Conservation (phyloP, 2,888 invertebrate genomes). For the Lasioglossum zephyrum region DNA sequence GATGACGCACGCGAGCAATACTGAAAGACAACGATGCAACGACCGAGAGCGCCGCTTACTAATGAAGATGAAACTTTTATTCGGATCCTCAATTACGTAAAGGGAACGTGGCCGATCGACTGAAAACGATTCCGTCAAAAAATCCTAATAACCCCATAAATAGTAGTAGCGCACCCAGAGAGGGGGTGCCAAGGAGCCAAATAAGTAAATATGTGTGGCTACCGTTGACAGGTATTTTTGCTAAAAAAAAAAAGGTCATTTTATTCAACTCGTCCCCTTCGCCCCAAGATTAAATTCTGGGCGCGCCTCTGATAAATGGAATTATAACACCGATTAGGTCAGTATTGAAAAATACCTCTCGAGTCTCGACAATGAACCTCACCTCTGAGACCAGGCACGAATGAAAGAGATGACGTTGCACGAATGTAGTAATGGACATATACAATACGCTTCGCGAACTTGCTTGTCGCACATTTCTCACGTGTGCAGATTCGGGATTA, state of each 20-base stretch:
- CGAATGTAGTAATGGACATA: neutral
- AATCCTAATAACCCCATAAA: neutral
- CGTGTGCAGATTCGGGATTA: neutral
- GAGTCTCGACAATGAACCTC: neutral
- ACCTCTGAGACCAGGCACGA: neutral
- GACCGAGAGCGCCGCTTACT: neutral
- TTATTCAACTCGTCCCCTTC: too few species aligned
- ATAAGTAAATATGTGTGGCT: too few species aligned
- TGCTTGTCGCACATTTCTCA: neutral
- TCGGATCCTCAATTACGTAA: neutral
- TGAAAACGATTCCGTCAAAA: neutral
- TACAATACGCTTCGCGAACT: neutral
- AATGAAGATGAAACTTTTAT: slow-evolving; percentile 3
- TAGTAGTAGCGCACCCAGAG: too few species aligned
- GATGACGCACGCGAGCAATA: neutral
- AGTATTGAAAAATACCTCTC: neutral
- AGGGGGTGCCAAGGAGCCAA: too few species aligned
- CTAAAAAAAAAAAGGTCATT: too few species aligned
- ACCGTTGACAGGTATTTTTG: too few species aligned
- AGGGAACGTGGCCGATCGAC: neutral
- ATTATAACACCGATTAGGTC: neutral
- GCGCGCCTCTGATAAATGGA: too few species aligned
- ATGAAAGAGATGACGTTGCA: slow-evolving; percentile 11
- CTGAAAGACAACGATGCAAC: neutral
- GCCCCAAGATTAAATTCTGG: too few species aligned